phyloP scores from a whole-genome alignment of 2,113 vertebrate species.

The Delphinapterus leucas region DNA sequence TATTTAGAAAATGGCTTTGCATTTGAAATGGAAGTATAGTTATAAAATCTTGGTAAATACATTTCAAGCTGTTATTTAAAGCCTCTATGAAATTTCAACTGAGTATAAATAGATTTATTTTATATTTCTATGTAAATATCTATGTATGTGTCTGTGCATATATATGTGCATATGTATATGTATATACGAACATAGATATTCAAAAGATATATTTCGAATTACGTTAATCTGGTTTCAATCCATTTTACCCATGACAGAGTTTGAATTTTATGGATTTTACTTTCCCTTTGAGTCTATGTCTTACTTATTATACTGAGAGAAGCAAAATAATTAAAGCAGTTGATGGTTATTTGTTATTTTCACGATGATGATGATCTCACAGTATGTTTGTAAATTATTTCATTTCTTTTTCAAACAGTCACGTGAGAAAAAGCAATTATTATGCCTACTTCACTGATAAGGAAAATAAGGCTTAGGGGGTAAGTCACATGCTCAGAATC shows the following conservation, averaged over 20 bases:
- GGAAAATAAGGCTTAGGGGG: neutral
- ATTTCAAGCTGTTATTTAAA: constrained; percentile 58
- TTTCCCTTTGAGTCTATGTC: neutral
- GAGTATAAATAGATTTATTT: constrained; percentile 15
- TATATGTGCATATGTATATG: neutral
- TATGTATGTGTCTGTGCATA: neutral
- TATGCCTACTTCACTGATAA: neutral
- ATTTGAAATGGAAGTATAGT: constrained; percentile 37
- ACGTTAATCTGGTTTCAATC: neutral
- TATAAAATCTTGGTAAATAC: constrained; percentile 60
- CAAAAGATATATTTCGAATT: constrained; percentile 14
- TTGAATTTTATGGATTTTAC: neutral
- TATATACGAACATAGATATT: neutral
- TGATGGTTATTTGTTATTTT: neutral
- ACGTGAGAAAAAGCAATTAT: neutral
- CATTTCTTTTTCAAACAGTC: constrained; percentile 15
- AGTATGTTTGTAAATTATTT: neutral
- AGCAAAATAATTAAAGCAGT: neutral
- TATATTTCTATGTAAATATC: neutral
- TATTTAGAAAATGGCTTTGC: constrained; percentile 67
- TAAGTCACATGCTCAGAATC: neutral
- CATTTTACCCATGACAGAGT: neutral
- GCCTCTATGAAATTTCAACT: constrained; percentile 36
- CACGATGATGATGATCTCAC: neutral
- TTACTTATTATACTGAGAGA: neutral